Evolutionary conservation across 2,113 vertebrate species (phyloP), one percentile per base, ranked within the genome.

Genomic region (Scalopus aquaticus): DNA sequence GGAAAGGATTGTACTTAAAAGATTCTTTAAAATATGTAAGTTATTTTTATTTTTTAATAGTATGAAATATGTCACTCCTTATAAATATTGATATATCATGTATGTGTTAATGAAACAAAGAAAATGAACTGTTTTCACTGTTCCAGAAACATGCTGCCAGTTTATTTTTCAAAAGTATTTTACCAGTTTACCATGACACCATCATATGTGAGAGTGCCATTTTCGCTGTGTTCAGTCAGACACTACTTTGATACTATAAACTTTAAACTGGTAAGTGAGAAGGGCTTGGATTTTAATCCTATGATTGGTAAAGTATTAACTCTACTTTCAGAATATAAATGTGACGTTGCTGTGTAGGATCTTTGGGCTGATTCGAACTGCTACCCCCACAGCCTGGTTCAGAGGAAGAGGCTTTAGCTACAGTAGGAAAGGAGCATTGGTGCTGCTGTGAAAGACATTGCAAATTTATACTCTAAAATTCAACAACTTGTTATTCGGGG

Each of bases 151-250:
- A 84, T 51, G 44, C 11, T 37, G 1, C 22, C 19, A n/a, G 88
- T 73, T 84, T 91, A 35, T 37, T 95, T 88, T 93, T 92, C 77
- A 88, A 12, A 91, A 73, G 35, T 39, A 42, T 76, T 79, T 90
- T 90, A 72, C 10, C 51, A 13, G 30, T 39, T 90, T 84, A 72
- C 28, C 74, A 19, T 9, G 51, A 79, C 17, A 54, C 9, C 30
- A 20, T 91, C 56, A n/a, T 65, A 39, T 9, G 28, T n/a, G 32
- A 70, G 6, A 65, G 11, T 69, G 26, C 20, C 6, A 51, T 76
- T 89, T 94, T 69, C 49, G 24, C 37, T 65, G 22, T 67, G 58
- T 32, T 88, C 32, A 58, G 17, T 4, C 85, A 58, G 37, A 15
- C 72, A 22, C 4, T 77, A 32, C 26, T 72, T 86, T 76, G 46